Percentiles rank a stretch among this genome's conserved stretches.
Evolutionary conservation across 2,888 invertebrate species (phyloP).

Genomic region (Rhagonycha fulva): DNA sequence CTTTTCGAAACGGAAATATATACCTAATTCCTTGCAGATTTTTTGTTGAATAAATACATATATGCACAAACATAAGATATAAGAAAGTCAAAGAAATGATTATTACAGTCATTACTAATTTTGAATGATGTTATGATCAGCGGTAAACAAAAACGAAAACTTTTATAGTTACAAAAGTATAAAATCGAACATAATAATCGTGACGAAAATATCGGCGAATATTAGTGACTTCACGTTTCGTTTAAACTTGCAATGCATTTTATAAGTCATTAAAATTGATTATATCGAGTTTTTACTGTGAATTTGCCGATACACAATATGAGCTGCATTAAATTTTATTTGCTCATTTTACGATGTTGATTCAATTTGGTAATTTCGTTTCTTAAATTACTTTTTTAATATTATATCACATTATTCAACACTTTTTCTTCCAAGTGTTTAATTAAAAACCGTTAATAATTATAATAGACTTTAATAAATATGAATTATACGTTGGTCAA

Average conservation of each 20-base stretch:
- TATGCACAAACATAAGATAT: neutral
- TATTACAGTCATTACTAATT: neutral
- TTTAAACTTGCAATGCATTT: neutral
- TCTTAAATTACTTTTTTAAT: neutral
- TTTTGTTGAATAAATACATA: constrained; percentile 6
- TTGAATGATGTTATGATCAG: neutral
- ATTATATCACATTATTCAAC: neutral
- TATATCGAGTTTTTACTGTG: neutral
- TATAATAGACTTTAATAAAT: neutral
- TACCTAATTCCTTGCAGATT: constrained; percentile 19
- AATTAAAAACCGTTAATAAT: neutral
- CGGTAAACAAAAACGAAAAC: neutral
- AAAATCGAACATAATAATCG: neutral
- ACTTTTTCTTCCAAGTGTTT: neutral
- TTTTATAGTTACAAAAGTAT: neutral
- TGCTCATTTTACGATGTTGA: neutral
- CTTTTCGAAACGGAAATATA: constrained; percentile 41
- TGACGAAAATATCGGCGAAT: neutral
- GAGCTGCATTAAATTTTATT: neutral
- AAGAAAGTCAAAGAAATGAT: neutral
- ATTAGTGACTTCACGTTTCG: neutral
- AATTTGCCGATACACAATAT: neutral
- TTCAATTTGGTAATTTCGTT: neutral
- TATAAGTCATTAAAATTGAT: neutral
- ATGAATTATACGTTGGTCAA: neutral